A percentile compares a stretch with the other conserved stretches of the same genome.
phyloP scores from a whole-genome alignment of 2,113 vertebrate species.

The Tachuris rubrigastra region DNA sequence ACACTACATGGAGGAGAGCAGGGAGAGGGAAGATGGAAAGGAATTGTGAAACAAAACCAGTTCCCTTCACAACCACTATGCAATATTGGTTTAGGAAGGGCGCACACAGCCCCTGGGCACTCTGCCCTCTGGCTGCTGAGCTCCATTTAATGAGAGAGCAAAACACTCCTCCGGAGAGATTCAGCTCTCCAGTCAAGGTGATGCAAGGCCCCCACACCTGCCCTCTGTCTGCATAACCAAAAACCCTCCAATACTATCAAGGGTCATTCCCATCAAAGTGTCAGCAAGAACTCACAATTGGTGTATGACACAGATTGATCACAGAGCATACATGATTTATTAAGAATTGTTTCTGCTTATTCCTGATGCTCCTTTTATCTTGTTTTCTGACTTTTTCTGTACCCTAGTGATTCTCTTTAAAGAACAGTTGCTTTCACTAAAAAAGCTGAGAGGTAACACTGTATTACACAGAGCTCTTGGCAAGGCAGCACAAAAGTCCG shows the following conservation, averaged over 20 bases:
- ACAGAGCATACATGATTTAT: not conserved
- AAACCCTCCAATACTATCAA: not conserved
- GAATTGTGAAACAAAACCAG: conserved; percentile 61
- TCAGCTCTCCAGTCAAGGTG: conserved; percentile 21
- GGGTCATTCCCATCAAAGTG: not conserved
- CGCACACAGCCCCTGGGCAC: not conserved
- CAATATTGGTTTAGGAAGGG: conserved; percentile 57
- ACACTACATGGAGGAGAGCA: not conserved
- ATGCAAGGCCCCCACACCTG: not conserved
- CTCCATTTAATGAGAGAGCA: not conserved
- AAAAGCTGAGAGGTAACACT: not conserved
- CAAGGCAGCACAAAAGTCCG: not conserved
- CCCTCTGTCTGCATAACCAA: not conserved
- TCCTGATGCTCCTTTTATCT: not conserved
- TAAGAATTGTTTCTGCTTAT: not conserved
- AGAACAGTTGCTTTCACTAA: not conserved
- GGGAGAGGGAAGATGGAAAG: conserved; percentile 32
- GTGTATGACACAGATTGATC: accelerated
- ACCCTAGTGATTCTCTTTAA: not conserved
- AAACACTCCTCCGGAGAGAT: not conserved
- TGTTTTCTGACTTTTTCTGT: not conserved
- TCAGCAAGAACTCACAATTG: not conserved
- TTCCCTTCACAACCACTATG: conserved; percentile 28
- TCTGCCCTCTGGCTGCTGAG: not conserved
- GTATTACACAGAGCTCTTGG: not conserved